Evolutionary conservation across 2,888 invertebrate species (phyloP), one percentile per base, ranked within the genome.

Genomic region (Brenthis hecate): DNA sequence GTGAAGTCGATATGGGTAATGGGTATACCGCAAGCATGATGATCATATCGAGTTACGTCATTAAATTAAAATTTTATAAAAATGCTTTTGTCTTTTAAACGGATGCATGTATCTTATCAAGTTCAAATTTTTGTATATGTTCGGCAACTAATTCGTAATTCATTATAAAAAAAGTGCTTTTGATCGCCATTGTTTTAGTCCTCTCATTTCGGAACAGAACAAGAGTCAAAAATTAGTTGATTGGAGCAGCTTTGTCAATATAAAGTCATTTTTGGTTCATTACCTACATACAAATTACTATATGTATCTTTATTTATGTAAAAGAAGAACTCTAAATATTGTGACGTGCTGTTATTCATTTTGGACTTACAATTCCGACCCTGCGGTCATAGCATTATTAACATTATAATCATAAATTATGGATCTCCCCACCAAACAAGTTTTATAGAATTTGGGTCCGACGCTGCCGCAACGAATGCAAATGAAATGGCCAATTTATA

Each of bases 401-500:
- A 79, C 77, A 77, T 82, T 77, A 85, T 85, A 80, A 85, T 81
- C 84, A 78, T 87, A 83, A 83, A 82, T 85, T 83, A 83, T 62
- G 62, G 79, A 79, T 76, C 78, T 80, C 86, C 84, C 85, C 81
- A 82, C 83, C 82, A 88, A 89, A 88, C 86, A 86, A 76, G 81
- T 80, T 82, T 62, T 77, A 77, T 77, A 72, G 72, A 76, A 74
- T 77, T 77, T 74, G 73, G 69, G 56, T 77, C 74, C 76, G 53
- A 47, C 87, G 85, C 87, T 19, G 73, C 65, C 60, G 74, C 74
- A 62, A 43, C 75, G 76, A 77, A 79, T 79, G 78, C 74, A 81
- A 81, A 82, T 80, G 85, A 85, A 55, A 62, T 65, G 58, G 88
- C 81, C 87, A 85, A 88, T 86, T 88, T 86, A 86, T 88, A 87